Conservation (phyloP, 2,113 vertebrate species). For the Entomyzon cyanotis region DNA sequence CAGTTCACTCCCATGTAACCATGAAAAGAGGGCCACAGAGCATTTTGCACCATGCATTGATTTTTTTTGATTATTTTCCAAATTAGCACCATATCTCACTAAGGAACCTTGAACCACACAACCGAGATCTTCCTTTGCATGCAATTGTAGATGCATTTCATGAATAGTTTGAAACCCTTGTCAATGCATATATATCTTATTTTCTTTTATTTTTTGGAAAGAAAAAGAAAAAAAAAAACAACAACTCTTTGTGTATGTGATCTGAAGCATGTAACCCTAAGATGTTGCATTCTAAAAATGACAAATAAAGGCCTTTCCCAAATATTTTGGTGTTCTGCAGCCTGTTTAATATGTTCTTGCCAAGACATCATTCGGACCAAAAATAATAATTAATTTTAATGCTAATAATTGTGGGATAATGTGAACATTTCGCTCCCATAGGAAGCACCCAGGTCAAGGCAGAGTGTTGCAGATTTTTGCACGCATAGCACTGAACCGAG, state of each 20-base stretch:
- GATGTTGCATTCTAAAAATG: conserved; percentile 97
- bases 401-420: conserved; percentile 33
- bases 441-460: conserved; percentile 75
- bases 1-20: conserved; percentile 94
- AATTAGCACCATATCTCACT: conserved; percentile 88
- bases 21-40: conserved; percentile 90
- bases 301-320: conserved; percentile 99
- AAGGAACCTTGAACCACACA: conserved; percentile 85
- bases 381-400: conserved; percentile 48
- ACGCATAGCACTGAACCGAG: conserved; percentile 92
- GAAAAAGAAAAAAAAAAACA: conserved; percentile 69
- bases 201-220: conserved; percentile 73
- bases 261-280: conserved; percentile 97
- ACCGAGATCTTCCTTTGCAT: conserved; percentile 92
- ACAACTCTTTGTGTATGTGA: conserved; percentile 97
- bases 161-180: conserved; percentile 86
- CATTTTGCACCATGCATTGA: conserved; percentile 89
- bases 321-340: conserved; percentile 94
- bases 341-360: conserved; percentile 85
- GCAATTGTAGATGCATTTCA: conserved; percentile 90
- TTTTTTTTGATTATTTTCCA: conserved; percentile 72
- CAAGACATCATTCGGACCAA: conserved; percentile 63
- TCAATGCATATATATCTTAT: conserved; percentile 89
- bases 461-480: conserved; percentile 83
- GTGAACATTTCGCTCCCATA: conserved; percentile 50